Percentiles rank a stretch among this genome's conserved stretches.
Conservation (phyloP, 2,888 invertebrate species). For the Cheilosia impressa region DNA sequence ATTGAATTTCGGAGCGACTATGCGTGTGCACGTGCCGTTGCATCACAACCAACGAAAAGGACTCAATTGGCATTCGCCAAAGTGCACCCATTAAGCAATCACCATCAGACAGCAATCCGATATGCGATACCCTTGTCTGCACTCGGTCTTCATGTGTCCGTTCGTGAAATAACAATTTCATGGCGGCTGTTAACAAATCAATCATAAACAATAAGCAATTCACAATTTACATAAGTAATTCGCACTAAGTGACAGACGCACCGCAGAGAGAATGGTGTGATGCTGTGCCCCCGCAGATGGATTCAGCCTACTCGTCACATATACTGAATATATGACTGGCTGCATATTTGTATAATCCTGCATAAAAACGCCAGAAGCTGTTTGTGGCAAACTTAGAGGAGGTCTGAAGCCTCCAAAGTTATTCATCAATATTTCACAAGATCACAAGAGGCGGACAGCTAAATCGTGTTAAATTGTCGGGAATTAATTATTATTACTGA, state of each 20-base stretch:
- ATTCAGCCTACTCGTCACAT: conserved; percentile 35
- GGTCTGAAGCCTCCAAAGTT: conserved; percentile 41
- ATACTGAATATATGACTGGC: neutral
- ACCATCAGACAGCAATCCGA: conserved; percentile 11
- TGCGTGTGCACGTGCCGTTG: conserved; percentile 57
- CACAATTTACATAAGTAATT: conserved; percentile 61
- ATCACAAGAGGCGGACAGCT: conserved; percentile 63
- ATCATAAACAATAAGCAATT: conserved; percentile 53
- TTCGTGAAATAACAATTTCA: conserved; percentile 31
- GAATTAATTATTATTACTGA: conserved; percentile 38
- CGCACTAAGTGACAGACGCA: conserved; percentile 52
- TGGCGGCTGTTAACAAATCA: conserved; percentile 59
- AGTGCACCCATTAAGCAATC: conserved; percentile 39
- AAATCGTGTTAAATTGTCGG: conserved; percentile 61
- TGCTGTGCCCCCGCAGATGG: conserved; percentile 38
- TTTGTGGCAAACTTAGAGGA: conserved; percentile 53
- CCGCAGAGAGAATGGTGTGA: conserved; percentile 19
- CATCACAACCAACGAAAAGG: conserved; percentile 47
- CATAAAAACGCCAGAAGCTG: conserved; percentile 60
- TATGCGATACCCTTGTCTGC: conserved; percentile 5
- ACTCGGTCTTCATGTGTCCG: conserved; percentile 1
- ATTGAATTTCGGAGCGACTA: conserved; percentile 13
- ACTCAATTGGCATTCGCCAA: conserved; percentile 47
- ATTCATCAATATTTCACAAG: conserved; percentile 62
- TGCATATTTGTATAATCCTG: conserved; percentile 25